These are phyloP conservation scores for Sesia bembeciformis DNA, from an alignment of 2,888 invertebrate species.

Conservation along the genomic window DNA sequence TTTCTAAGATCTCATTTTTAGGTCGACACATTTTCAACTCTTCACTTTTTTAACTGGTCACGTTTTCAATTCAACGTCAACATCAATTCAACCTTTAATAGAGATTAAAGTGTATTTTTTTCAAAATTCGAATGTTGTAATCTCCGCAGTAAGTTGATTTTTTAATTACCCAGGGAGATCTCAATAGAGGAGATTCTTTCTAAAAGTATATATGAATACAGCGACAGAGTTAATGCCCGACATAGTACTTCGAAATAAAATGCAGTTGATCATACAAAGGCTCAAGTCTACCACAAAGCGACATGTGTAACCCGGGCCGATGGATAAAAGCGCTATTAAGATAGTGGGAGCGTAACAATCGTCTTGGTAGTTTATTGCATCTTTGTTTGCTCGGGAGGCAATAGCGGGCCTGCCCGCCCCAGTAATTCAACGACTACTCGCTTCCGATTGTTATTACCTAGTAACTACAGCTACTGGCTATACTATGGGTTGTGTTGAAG, in stretches of 20 bases:
- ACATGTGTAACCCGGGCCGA: conserved; percentile 49
- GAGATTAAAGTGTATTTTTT: too few species aligned
- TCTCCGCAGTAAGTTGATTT: too few species aligned
- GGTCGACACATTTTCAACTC: too few species aligned
- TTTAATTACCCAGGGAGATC: too few species aligned
- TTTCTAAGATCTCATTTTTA: too few species aligned
- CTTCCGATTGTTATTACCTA: conserved; percentile 62
- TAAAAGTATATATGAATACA: not conserved
- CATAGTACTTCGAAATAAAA: conserved; percentile 28
- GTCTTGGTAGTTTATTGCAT: conserved; percentile 62
- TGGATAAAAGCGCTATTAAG: conserved; percentile 54
- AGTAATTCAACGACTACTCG: conserved; percentile 38
- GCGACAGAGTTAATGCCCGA: not conserved
- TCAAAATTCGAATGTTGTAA: too few species aligned
- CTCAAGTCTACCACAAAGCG: conserved; percentile 32
- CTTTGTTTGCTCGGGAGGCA: conserved; percentile 55
- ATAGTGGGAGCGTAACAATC: conserved; percentile 36
- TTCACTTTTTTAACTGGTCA: too few species aligned
- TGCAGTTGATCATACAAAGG: conserved; percentile 34
- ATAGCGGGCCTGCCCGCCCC: conserved; percentile 43
- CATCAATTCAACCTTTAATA: too few species aligned
- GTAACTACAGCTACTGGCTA: conserved; percentile 8
- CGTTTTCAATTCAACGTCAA: too few species aligned
- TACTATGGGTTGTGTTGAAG: not conserved
- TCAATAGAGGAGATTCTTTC: too few species aligned